These are phyloP conservation scores for Lophochroa leadbeateri DNA, from an alignment of 2,113 vertebrate genomes.

Conservation along the genomic window DNA sequence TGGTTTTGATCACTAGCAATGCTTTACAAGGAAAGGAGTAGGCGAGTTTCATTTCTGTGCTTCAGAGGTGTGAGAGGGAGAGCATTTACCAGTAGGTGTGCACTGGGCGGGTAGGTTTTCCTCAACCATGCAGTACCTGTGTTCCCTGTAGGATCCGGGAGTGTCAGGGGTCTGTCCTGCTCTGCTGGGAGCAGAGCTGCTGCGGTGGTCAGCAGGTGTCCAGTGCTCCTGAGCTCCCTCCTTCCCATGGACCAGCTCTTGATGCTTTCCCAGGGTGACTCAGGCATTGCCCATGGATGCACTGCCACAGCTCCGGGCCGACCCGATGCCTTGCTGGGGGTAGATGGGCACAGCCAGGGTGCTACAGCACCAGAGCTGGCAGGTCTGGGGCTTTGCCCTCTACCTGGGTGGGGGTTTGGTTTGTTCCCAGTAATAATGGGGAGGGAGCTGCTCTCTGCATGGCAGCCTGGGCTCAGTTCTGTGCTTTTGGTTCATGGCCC, in stretches of 20 bases:
- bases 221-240: neutral
- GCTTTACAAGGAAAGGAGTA: neutral
- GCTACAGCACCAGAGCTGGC: neutral
- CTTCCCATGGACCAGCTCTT: neutral
- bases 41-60: neutral
- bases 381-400: neutral
- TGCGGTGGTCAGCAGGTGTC: neutral
- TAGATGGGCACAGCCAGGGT: neutral
- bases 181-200: accelerated
- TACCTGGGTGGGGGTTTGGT: neutral
- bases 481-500: neutral
- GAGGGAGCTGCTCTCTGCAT: neutral
- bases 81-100: accelerated
- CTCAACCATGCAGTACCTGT: accelerated
- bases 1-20: neutral
- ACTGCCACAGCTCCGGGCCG: accelerated
- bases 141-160: neutral
- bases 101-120: neutral
- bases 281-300: accelerated
- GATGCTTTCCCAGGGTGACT: accelerated
- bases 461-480: neutral
- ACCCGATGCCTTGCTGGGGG: neutral
- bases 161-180: neutral
- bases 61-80: neutral
- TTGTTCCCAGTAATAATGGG: neutral